A percentile compares a stretch with the other conserved stretches of the same genome.
These are phyloP conservation scores for Planiliza haematocheilus DNA, from an alignment of 2,113 vertebrate species.

Conservation along the genomic window DNA sequence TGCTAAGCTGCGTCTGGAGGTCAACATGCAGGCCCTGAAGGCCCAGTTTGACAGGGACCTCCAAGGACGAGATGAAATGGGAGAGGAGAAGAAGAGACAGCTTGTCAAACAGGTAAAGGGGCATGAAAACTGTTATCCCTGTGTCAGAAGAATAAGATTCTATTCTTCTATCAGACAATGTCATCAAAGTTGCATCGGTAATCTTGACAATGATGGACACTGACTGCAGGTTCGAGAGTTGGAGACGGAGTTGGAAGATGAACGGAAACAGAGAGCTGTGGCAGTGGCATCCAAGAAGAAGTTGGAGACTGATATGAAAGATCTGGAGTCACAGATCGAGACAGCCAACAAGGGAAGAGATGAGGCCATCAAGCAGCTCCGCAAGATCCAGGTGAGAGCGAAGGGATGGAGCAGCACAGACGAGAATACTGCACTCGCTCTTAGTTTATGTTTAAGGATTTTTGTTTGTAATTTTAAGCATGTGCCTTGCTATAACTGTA, in stretches of 20 bases:
- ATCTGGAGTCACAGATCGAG: constrained; percentile 93
- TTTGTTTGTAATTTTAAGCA: no score
- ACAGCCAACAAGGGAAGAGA: constrained; percentile 89
- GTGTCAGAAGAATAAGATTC: neutral
- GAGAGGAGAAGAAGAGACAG: constrained; percentile 94
- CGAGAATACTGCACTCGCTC: no score
- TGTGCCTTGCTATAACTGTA: no score
- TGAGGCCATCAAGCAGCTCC: constrained; percentile 95
- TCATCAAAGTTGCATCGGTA: neutral
- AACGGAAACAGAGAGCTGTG: constrained; percentile 89
- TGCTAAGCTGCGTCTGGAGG: constrained; percentile 94
- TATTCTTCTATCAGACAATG: neutral
- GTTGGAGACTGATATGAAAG: constrained; percentile 93
- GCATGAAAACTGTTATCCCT: neutral
- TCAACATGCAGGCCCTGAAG: constrained; percentile 97
- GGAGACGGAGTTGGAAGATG: constrained; percentile 95
- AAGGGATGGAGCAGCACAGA: neutral
- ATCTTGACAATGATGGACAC: neutral
- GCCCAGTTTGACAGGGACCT: constrained; percentile 94
- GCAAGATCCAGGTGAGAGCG: constrained; percentile 90
- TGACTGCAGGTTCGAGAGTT: constrained; percentile 90
- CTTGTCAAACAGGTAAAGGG: constrained; percentile 91
- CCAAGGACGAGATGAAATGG: constrained; percentile 93
- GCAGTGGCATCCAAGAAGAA: constrained; percentile 92
- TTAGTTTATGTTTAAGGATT: no score